These are phyloP conservation scores for Prionailurus viverrinus DNA, from an alignment of 2,113 vertebrate genomes.

Conservation along the genomic window DNA sequence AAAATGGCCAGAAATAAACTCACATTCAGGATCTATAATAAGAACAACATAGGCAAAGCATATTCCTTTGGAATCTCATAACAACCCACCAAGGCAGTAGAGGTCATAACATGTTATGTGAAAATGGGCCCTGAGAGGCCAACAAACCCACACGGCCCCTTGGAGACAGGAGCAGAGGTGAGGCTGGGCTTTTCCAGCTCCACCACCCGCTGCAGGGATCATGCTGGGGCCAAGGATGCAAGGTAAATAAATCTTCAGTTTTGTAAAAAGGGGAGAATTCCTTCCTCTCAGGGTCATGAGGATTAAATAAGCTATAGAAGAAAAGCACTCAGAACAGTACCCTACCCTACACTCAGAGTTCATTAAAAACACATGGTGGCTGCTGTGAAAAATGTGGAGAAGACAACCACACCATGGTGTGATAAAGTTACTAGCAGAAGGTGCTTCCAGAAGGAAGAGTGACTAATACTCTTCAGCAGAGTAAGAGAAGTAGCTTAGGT, in stretches of 20 bases:
- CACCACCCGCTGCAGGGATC: background rate
- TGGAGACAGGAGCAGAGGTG: background rate
- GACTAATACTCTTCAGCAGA: background rate
- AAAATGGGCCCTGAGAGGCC: background rate
- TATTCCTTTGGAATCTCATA: background rate
- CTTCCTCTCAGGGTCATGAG: background rate
- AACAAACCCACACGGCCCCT: fast-evolving
- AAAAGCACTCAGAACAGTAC: background rate
- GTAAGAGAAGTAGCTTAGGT: background rate
- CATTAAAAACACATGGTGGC: slow-evolving; percentile 56
- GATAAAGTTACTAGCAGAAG: background rate
- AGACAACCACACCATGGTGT: background rate
- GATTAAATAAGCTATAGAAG: slow-evolving; percentile 36
- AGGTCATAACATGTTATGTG: too few species aligned
- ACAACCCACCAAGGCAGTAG: background rate
- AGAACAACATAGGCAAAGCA: background rate
- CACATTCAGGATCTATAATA: background rate
- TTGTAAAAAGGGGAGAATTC: slow-evolving; percentile 2
- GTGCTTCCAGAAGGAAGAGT: background rate
- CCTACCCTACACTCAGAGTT: background rate
- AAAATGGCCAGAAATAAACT: slow-evolving; percentile 24
- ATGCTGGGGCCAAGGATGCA: background rate
- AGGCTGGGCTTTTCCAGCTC: background rate
- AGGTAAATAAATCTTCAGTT: slow-evolving; percentile 54
- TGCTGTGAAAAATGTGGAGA: background rate